Evolutionary conservation across 1,140 invertebrate genomes (phyloP).

Genomic region (Bradynema listronoti): DNA sequence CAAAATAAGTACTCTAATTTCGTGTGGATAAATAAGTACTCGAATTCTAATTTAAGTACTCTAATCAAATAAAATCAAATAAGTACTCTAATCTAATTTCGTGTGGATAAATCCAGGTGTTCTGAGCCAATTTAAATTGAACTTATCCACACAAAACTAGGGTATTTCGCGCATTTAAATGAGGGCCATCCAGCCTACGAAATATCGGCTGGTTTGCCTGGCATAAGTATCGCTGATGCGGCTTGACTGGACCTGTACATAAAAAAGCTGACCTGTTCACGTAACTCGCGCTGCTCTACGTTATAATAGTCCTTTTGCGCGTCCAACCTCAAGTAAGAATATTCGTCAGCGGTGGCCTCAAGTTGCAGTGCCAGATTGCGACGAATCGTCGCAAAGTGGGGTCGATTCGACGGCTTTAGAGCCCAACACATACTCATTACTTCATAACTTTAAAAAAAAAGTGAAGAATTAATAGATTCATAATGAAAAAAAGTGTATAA

Average conservation of each 20-base stretch:
- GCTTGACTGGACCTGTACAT: not conserved
- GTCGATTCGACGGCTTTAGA: conserved; percentile 36
- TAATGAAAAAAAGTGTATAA: not conserved
- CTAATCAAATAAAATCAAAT: too few species aligned
- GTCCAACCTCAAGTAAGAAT: conserved; percentile 55
- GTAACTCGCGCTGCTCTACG: conserved; percentile 38
- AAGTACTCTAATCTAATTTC: too few species aligned
- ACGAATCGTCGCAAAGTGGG: conserved; percentile 42
- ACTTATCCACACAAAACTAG: too few species aligned
- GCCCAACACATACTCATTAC: conserved; percentile 55
- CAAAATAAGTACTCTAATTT: too few species aligned
- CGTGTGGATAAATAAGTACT: too few species aligned
- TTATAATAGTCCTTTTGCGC: conserved; percentile 54
- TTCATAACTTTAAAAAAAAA: conserved; percentile 41
- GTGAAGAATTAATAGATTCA: conserved; percentile 10
- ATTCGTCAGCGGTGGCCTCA: conserved; percentile 55
- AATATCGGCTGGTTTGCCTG: too few species aligned
- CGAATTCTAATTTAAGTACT: too few species aligned
- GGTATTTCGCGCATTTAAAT: too few species aligned
- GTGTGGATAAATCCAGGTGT: too few species aligned
- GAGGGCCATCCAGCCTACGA: too few species aligned
- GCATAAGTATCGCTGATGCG: too few species aligned
- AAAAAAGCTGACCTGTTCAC: conserved; percentile 12
- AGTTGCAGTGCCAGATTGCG: conserved; percentile 51
- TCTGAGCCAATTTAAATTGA: too few species aligned